Evolutionary conservation across 2,888 invertebrate genomes (phyloP).

Genomic region (Agrilus biguttatus): DNA sequence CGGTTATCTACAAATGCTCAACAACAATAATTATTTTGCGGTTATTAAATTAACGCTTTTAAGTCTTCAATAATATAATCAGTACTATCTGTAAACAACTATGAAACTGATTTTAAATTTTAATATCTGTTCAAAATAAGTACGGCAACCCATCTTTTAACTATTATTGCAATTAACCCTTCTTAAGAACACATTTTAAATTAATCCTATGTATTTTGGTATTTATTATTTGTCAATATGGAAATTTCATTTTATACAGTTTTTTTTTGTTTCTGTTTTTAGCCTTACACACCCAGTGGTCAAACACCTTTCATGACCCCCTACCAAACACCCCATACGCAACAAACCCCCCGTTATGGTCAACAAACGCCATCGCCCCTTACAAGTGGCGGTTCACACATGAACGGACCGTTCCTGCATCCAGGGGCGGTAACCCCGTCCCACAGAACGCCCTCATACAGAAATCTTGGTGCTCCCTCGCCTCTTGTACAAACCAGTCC

Average conservation of each 20-base stretch:
- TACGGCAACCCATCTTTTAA: too few relatives aligned
- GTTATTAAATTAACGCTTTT: too few relatives aligned
- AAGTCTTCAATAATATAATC: too few relatives aligned
- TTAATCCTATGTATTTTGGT: background rate
- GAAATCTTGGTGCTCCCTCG: conserved; percentile 22
- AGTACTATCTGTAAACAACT: too few relatives aligned
- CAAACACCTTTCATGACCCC: conserved; percentile 93
- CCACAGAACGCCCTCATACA: conserved; percentile 31
- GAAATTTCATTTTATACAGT: background rate
- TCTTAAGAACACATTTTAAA: background rate
- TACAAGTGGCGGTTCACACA: conserved; percentile 21
- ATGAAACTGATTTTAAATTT: too few relatives aligned
- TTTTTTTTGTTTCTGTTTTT: conserved; percentile 7
- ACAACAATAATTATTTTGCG: too few relatives aligned
- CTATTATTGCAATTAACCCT: background rate
- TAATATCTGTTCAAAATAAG: too few relatives aligned
- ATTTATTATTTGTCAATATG: background rate
- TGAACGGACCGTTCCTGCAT: conserved; percentile 40
- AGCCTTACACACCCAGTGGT: conserved; percentile 80
- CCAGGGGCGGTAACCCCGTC: conserved; percentile 38
- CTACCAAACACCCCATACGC: conserved; percentile 57
- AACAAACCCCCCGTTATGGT: conserved; percentile 54
- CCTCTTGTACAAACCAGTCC: conserved; percentile 22
- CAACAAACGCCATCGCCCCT: conserved; percentile 31
- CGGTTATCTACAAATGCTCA: too few relatives aligned